Conservation (phyloP, 2,888 invertebrate genomes). For the Pegoplata infirma region DNA sequence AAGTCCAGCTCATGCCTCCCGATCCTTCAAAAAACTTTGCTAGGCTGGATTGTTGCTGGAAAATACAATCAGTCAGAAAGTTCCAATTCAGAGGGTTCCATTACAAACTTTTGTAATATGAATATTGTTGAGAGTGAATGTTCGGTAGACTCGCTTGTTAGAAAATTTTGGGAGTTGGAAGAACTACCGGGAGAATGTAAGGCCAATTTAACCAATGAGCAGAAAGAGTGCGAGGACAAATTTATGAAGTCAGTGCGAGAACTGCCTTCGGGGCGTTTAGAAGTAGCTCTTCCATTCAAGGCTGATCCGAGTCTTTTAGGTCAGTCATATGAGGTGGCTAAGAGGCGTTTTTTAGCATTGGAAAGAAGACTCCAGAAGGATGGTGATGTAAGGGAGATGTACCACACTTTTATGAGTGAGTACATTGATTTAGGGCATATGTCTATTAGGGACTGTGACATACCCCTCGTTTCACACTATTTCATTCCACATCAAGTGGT, state of each 20-base stretch:
- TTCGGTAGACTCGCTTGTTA: not conserved
- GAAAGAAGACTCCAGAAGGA: too few relatives aligned
- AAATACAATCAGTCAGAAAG: not conserved
- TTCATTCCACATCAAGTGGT: too few relatives aligned
- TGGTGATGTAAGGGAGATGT: too few relatives aligned
- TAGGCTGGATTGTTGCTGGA: not conserved
- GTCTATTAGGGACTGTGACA: too few relatives aligned
- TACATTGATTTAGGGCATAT: too few relatives aligned
- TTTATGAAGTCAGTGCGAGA: not conserved
- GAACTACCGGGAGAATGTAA: not conserved
- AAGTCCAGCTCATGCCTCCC: not conserved
- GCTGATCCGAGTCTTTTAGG: not conserved
- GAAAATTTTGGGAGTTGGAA: conserved; percentile 16
- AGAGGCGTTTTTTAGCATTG: conserved; percentile 1
- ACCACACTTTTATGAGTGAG: too few relatives aligned
- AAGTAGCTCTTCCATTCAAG: too few relatives aligned
- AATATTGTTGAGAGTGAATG: not conserved
- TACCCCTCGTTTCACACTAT: too few relatives aligned
- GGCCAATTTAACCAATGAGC: not conserved
- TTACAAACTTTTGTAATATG: not conserved
- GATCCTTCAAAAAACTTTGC: not conserved
- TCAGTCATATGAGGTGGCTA: not conserved
- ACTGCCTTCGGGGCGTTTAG: too few relatives aligned
- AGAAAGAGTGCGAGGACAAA: conserved; percentile 1
- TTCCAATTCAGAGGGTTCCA: not conserved